Base-by-base conservation (phyloP, 2,797 vertebrate genomes). In the Staurois parvus region DNA sequence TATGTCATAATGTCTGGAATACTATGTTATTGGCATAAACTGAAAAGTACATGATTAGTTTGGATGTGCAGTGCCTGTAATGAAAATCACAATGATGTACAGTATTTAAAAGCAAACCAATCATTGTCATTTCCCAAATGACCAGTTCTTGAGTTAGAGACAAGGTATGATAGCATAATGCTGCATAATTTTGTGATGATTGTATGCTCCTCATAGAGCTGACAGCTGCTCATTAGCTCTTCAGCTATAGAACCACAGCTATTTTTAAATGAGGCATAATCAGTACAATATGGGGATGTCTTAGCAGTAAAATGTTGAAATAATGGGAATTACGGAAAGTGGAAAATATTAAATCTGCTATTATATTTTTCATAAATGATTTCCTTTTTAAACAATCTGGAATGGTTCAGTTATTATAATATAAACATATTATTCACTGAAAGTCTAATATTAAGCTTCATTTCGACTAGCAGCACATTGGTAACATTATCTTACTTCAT, bases 181-280 rank as follows among this genome's bases (percentile, higher is more conserved):
- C 11, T 67, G 72, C 76, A 78, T 72, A 64, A 78, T 78, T 77
- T 62, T 84, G 37, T 26, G 48, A 72, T 13, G 30, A 78, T 79
- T 76, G 30, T 64, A 70, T 79, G 76, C 77, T 78, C 76, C 77
- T 11, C 45, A 52, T 32, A 4, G 62, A 77, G 28, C 30, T 84
- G 64, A 77, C 70, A 84, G 74, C 45, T 84, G 66, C 82, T 84
- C 73, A 76, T 76, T 77, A 84, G 73, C 30, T 77, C 48, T 84
- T 72, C 45, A 66, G 76, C 45, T 62, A 45, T 59, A 62, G 73
- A 70, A 70, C 8, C 24, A 26, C 64, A 56, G 83, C 70, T 84
- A 72, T 84, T 77, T 84, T 77, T 64, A 72, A 72, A 78, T 78
- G 34, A 64, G 12, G 29, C 13, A 32, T 72, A 77, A 84, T 78